Conservation (phyloP, 1,140 invertebrate genomes). For the Brachionus asplanchnoidis region DNA sequence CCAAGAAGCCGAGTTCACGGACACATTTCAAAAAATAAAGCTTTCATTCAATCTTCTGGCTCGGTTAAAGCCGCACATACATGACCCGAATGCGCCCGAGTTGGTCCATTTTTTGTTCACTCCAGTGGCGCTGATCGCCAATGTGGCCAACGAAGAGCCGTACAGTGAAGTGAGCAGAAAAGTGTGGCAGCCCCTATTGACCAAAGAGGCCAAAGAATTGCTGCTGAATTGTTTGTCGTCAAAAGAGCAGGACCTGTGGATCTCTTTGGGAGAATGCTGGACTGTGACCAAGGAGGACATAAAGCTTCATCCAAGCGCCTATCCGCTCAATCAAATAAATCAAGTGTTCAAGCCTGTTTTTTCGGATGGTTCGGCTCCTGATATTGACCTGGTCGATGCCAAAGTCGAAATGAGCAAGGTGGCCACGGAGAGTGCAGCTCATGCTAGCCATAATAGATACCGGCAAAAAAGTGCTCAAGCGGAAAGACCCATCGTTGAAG, state of each 20-base stretch:
- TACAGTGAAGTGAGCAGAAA: slow-evolving; percentile 1
- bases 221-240: neutral
- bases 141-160: neutral
- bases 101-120: slow-evolving; percentile 31
- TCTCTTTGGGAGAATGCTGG: neutral
- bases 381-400: neutral
- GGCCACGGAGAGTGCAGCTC: neutral
- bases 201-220: slow-evolving; percentile 13
- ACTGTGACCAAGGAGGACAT: neutral
- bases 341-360: neutral
- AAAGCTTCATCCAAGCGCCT: neutral
- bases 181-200: slow-evolving; percentile 9
- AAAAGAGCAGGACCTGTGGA: slow-evolving; percentile 24
- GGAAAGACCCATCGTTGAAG: neutral
- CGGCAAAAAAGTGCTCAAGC: neutral
- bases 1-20: neutral
- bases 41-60: slow-evolving; percentile 21
- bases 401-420: neutral
- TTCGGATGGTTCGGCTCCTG: neutral
- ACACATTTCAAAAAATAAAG: slow-evolving; percentile 38
- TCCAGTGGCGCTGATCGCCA: neutral
- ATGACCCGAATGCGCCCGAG: slow-evolving; percentile 18
- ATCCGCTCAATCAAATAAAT: neutral
- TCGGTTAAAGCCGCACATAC: neutral
- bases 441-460: neutral